phyloP scores from a whole-genome alignment of 2,113 vertebrate species.

The Dissostichus mawsoni region DNA sequence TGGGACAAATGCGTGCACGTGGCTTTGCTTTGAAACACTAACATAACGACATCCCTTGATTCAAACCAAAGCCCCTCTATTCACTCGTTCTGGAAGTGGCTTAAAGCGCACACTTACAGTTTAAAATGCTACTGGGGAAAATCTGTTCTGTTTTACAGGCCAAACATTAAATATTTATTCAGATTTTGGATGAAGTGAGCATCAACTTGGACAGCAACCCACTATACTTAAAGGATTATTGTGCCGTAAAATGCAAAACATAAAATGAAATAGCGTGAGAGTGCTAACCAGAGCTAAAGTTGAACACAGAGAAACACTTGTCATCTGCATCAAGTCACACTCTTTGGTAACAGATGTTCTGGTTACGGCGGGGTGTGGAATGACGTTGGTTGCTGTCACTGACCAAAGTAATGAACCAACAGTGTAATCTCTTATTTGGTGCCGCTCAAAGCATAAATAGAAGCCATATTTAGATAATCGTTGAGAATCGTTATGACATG shows the following conservation, averaged over 20 bases:
- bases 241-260: background rate
- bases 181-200: constrained; percentile 3
- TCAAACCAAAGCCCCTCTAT: constrained; percentile 26
- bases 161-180: constrained; percentile 1
- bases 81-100: constrained; percentile 11
- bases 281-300: constrained; percentile 21
- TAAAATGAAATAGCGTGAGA: constrained; percentile 25
- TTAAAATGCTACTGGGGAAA: constrained; percentile 3
- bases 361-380: constrained; percentile 8
- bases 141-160: constrained; percentile 11
- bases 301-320: constrained; percentile 11
- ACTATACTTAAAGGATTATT: constrained; percentile 12
- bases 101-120: constrained; percentile 6
- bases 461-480: constrained; percentile 21
- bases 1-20: constrained; percentile 46
- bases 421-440: constrained; percentile 6
- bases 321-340: constrained; percentile 25
- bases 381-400: background rate
- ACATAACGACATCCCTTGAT: constrained; percentile 37
- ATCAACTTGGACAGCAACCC: background rate
- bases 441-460: background rate
- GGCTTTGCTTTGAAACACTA: constrained; percentile 48
- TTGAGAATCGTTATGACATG: constrained; percentile 13
- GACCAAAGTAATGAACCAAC: constrained; percentile 1
- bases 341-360: constrained; percentile 4